These are phyloP conservation scores for Phymanthus crucifer DNA, from an alignment of 92 coral and sea anemone genomes.

Conservation along the genomic window DNA sequence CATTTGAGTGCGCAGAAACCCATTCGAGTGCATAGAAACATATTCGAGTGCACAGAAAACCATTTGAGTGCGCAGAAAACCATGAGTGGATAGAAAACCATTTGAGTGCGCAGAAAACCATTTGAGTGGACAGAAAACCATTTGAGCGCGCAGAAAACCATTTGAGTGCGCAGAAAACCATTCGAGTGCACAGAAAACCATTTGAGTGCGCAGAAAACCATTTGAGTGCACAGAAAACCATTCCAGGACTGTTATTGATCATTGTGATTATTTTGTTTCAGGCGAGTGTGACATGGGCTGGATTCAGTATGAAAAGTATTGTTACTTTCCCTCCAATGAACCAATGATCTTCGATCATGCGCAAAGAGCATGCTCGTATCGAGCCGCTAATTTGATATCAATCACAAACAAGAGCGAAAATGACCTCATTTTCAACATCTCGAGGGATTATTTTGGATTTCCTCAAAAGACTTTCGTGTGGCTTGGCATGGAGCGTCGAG, in stretches of 20 bases:
- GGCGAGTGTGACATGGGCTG: constrained; percentile 78
- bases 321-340: constrained; percentile 65
- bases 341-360: constrained; percentile 63
- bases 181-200: not conserved
- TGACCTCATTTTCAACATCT: constrained; percentile 34
- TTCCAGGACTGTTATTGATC: not conserved
- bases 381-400: constrained; percentile 61
- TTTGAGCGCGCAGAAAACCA: no score
- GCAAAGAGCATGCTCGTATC: constrained; percentile 51
- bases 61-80: not conserved
- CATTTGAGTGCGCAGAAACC: no score
- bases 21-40: not conserved
- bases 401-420: constrained; percentile 71
- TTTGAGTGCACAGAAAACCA: not conserved
- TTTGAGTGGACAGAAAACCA: no score
- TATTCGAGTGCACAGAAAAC: not conserved
- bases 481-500: constrained; percentile 72
- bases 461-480: constrained; percentile 46
- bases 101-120: not conserved
- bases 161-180: not conserved
- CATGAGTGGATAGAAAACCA: not conserved
- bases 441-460: constrained; percentile 33
- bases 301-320: constrained; percentile 50
- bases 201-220: not conserved
- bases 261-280: constrained; percentile 9